phyloP scores from a whole-genome alignment of 2,888 invertebrate genomes.

The Tenthredo distinguenda region DNA sequence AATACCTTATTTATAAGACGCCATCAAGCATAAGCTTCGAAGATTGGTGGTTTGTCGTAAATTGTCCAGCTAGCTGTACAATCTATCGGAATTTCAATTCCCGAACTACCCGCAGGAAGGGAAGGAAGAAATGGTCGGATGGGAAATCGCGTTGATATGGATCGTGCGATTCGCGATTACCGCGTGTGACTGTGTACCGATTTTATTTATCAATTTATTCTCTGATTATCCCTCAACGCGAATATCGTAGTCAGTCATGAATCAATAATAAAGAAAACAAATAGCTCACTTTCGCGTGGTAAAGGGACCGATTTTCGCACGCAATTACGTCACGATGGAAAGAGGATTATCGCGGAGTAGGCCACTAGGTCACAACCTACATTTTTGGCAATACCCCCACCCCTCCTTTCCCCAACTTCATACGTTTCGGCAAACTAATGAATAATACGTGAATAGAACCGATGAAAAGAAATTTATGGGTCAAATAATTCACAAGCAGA shows the following conservation, averaged over 20 bases:
- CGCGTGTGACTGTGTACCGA: neutral
- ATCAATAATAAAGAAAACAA: neutral
- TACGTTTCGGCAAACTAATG: neutral
- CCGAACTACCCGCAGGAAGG: neutral
- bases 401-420: conserved; percentile 80
- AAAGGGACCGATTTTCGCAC: neutral
- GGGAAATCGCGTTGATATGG: neutral
- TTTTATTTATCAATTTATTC: neutral
- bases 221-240: neutral
- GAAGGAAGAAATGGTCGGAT: neutral
- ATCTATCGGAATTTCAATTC: neutral
- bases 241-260: neutral
- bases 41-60: conserved; percentile 45
- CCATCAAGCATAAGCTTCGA: neutral
- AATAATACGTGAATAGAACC: neutral
- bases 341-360: neutral
- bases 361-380: conserved; percentile 46
- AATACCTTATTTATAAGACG: conserved; percentile 44
- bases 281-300: neutral
- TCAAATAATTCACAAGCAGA: neutral
- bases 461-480: neutral
- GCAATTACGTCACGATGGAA: conserved; percentile 11
- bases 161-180: neutral
- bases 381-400: conserved; percentile 33
- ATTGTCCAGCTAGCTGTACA: conserved; percentile 25